Percentiles rank a stretch among this genome's conserved stretches.
Evolutionary conservation across 2,113 vertebrate species (phyloP).

Genomic region (Pangasianodon gigas): DNA sequence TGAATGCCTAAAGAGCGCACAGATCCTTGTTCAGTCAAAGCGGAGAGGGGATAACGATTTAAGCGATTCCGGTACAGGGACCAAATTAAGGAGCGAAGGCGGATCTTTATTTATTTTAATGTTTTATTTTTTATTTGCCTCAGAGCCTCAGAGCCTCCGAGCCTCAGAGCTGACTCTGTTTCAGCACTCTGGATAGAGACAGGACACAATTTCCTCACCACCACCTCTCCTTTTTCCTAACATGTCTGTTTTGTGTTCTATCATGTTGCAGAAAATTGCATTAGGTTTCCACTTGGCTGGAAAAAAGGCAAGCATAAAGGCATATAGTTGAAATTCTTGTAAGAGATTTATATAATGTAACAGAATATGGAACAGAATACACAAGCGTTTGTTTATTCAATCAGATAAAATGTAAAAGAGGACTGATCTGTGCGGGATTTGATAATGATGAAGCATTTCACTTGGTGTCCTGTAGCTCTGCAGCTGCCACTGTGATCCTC

Average conservation of each 20-base stretch:
- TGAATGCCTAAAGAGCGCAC: constrained; percentile 72
- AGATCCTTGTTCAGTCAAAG: constrained; percentile 60
- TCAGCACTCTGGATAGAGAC: constrained; percentile 81
- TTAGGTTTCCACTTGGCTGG: background rate
- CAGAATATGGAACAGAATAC: background rate
- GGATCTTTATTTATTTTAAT: background rate
- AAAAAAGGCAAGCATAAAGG: background rate
- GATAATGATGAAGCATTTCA: constrained; percentile 32
- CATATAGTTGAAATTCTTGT: too few species aligned
- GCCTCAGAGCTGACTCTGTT: constrained; percentile 30
- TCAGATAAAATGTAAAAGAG: background rate
- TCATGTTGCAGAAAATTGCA: background rate
- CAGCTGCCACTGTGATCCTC: constrained; percentile 77
- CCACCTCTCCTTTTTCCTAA: background rate
- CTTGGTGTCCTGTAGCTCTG: constrained; percentile 69
- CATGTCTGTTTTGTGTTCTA: background rate
- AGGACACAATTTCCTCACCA: constrained; percentile 10
- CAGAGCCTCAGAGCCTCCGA: background rate
- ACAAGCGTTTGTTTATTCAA: background rate
- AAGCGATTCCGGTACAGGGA: constrained; percentile 20
- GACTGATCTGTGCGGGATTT: constrained; percentile 4
- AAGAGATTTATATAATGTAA: background rate
- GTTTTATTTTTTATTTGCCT: background rate
- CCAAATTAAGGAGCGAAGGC: background rate
- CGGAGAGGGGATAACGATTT: constrained; percentile 50